phyloP scores from a whole-genome alignment of 64 coral and sea anemone genomes.

The Exaiptasia diaphana region DNA sequence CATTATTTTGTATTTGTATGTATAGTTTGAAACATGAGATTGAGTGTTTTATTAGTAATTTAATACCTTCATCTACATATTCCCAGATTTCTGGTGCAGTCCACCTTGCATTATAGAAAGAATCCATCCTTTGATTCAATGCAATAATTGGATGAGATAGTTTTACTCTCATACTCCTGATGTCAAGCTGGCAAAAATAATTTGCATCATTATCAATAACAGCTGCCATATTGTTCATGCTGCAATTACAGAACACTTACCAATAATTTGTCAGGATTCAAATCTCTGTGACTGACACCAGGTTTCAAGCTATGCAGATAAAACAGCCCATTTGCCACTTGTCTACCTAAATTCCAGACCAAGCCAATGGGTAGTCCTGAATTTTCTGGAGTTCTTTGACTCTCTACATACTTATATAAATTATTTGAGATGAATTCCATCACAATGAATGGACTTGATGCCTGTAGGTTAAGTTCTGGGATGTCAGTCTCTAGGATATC shows the following conservation, averaged over 20 bases:
- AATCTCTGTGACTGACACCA: constrained; percentile 78
- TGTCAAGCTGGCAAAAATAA: constrained; percentile 67
- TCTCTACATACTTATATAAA: constrained; percentile 87
- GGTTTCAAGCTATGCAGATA: constrained; percentile 84
- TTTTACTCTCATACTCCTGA: constrained; percentile 79
- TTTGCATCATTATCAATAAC: too few species aligned
- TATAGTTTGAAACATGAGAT: too few species aligned
- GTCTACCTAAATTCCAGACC: constrained; percentile 78
- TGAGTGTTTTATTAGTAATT: too few species aligned
- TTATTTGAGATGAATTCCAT: constrained; percentile 97
- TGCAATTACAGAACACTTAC: constrained; percentile 34
- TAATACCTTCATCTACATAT: constrained; percentile 4
- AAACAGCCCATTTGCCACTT: constrained; percentile 83
- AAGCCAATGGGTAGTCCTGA: constrained; percentile 77
- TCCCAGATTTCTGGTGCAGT: constrained; percentile 76
- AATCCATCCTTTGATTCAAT: constrained; percentile 2
- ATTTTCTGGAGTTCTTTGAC: constrained; percentile 77
- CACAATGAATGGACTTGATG: constrained; percentile 64
- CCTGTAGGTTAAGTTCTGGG: constrained; percentile 21
- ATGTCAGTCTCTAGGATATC: constrained; percentile 40
- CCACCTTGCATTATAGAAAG: constrained; percentile 72
- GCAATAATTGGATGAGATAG: constrained; percentile 50
- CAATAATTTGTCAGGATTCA: constrained; percentile 97
- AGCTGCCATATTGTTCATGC: too few species aligned
- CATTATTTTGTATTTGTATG: too few species aligned